phyloP scores from a whole-genome alignment of 2,888 invertebrate genomes.

The Rhingia rostrata region DNA sequence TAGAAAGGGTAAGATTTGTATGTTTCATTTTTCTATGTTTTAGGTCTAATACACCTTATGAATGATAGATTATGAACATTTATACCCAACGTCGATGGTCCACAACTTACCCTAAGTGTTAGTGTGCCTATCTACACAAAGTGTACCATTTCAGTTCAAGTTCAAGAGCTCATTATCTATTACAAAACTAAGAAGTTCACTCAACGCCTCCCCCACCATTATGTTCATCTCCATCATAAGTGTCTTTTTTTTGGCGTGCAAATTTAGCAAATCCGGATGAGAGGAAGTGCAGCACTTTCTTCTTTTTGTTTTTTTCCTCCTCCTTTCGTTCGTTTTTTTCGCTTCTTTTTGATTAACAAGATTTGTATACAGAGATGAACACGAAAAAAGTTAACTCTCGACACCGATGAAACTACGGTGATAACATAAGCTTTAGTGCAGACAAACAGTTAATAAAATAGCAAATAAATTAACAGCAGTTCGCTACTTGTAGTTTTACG shows the following conservation, averaged over 20 bases:
- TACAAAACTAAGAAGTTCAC: not conserved
- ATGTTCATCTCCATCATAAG: constrained; percentile 4
- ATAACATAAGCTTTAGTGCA: constrained; percentile 68
- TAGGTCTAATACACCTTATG: no score
- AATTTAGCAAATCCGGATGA: constrained; percentile 39
- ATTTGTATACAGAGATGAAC: constrained; percentile 43
- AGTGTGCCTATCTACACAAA: not conserved
- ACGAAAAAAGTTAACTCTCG: constrained; percentile 53
- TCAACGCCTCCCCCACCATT: not conserved
- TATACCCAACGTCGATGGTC: not conserved
- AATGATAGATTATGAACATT: no score
- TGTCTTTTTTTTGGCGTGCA: not conserved
- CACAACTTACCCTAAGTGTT: not conserved
- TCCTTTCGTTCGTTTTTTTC: constrained; percentile 29
- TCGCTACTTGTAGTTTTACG: constrained; percentile 73
- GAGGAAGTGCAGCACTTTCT: constrained; percentile 69
- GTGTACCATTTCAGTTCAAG: not conserved
- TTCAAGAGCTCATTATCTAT: not conserved
- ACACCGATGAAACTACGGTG: constrained; percentile 67
- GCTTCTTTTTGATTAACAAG: constrained; percentile 32
- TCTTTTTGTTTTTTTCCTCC: constrained; percentile 22
- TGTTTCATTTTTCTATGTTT: no score
- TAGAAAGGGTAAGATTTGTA: no score
- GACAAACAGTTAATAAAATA: constrained; percentile 73
- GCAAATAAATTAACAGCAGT: constrained; percentile 75